phyloP scores from a whole-genome alignment of 2,888 invertebrate genomes.

The Zygogramma bicolorata region DNA sequence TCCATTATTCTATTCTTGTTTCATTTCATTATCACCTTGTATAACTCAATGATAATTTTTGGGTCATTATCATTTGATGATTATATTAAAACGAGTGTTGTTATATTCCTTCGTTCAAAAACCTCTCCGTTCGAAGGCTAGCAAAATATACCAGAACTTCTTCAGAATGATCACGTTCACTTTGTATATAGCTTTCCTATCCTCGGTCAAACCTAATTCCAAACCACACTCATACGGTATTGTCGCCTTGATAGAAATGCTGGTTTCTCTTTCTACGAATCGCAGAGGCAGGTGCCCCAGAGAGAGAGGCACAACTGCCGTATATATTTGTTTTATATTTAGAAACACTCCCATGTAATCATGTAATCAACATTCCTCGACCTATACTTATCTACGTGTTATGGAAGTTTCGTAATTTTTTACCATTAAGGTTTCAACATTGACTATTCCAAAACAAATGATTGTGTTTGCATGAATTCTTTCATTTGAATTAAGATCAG shows the following conservation, averaged over 20 bases:
- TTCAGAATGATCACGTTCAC: slow-evolving; percentile 18
- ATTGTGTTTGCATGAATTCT: not conserved
- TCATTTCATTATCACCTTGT: not conserved
- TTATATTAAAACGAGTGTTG: not conserved
- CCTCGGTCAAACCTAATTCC: slow-evolving; percentile 14
- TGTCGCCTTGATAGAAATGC: slow-evolving; percentile 1
- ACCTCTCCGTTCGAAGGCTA: slow-evolving; percentile 14
- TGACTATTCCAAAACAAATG: not conserved
- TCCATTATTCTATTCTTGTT: too few species aligned
- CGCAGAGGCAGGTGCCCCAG: not conserved
- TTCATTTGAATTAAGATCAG: not conserved
- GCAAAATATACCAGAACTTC: not conserved
- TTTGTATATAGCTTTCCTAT: slow-evolving; percentile 20
- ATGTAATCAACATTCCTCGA: slow-evolving; percentile 17
- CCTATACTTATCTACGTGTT: not conserved
- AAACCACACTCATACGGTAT: not conserved
- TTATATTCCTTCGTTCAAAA: not conserved
- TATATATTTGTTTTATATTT: slow-evolving; percentile 12
- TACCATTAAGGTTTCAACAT: not conserved
- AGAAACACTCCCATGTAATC: slow-evolving; percentile 20
- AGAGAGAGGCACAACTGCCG: not conserved
- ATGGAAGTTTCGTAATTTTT: slow-evolving; percentile 6
- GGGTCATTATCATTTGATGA: not conserved
- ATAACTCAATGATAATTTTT: not conserved
- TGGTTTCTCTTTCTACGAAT: not conserved